Base-by-base conservation (phyloP, 2,888 invertebrate genomes). In the Subacronicta megacephala region DNA sequence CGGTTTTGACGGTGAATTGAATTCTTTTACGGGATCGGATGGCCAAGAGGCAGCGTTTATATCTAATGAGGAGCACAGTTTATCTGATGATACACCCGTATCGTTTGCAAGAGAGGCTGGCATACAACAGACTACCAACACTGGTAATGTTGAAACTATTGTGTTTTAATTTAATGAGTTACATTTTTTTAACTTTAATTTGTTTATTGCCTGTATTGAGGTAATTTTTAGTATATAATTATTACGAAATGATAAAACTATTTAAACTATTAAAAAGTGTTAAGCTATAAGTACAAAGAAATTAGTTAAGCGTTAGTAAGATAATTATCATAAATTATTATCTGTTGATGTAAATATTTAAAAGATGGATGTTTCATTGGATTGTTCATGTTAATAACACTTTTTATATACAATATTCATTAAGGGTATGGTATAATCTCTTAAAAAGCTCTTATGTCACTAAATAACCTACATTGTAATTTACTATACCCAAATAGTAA, bases 101-200 rank as follows among this genome's bases (percentile, higher is more conserved):
- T 75, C 90, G 1, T 89, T 89, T 75, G 77, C 87, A 13, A 82
- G 94, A 71, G 87, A 90, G 62, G 90, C 92, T 59, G 90, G 93
- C 18, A 81, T 94, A 71, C 89, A 92, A 56, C 88, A 90, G 12
- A 70, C 80, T n/a, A 74, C 87, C 0, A 89, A 90, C 2, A 92
- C 90, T 1, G 92, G 89, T 5, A 90, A 88, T 2, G 69, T 89
- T 12, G 87, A 93, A 77, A 87, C 88, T 6, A 49, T 92, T 53
- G 84, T 83, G 6, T 93, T 92, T 74, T 92, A 87, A 26, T 29
- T 26, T 41, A 13, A 35, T 43, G 45, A 42, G 23, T 52, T 15
- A 40, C 36, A 37, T 42, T 17, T 35, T n/a, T 31, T n/a, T 2
- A 41, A 20, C 7, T 23, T 20, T 44, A 43, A 46, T 35, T 49